Conservation (phyloP, 1,140 invertebrate species). For the Charaxes varanes region DNA sequence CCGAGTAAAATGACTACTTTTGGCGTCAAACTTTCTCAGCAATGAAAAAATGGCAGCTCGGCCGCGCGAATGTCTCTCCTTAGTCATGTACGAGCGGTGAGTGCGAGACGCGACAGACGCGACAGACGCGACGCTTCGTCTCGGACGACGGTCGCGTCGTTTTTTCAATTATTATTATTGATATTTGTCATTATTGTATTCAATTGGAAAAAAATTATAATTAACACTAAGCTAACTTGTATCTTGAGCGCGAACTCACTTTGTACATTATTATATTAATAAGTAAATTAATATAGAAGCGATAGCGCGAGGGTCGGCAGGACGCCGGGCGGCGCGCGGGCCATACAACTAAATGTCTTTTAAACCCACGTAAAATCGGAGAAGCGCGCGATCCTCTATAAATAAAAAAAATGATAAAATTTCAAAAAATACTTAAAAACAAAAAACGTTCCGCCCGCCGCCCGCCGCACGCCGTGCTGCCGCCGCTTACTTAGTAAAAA, state of each 20-base stretch:
- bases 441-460: conserved; percentile 18
- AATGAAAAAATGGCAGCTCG: no score
- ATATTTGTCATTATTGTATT: conserved; percentile 62
- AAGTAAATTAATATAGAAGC: conserved; percentile 53
- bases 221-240: conserved; percentile 63
- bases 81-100: no score
- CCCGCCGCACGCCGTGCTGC: conserved; percentile 23
- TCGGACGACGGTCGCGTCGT: conserved; percentile 31
- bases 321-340: conserved; percentile 19
- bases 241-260: conserved; percentile 65
- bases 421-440: conserved; percentile 26
- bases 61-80: no score
- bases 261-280: conserved; percentile 69
- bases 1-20: no score
- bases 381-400: not conserved
- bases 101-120: no score
- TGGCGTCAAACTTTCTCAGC: no score
- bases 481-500: conserved; percentile 45
- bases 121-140: no score
- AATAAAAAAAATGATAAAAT: conserved; percentile 22
- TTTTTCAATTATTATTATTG: conserved; percentile 37
- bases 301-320: conserved; percentile 42
- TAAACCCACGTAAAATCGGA: conserved; percentile 19
- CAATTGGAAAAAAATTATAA: conserved; percentile 44
- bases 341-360: conserved; percentile 34